A percentile compares a stretch with the other conserved stretches of the same genome.
These are phyloP conservation scores for Ostrea edulis DNA, from an alignment of 1,140 invertebrate species.

Conservation along the genomic window DNA sequence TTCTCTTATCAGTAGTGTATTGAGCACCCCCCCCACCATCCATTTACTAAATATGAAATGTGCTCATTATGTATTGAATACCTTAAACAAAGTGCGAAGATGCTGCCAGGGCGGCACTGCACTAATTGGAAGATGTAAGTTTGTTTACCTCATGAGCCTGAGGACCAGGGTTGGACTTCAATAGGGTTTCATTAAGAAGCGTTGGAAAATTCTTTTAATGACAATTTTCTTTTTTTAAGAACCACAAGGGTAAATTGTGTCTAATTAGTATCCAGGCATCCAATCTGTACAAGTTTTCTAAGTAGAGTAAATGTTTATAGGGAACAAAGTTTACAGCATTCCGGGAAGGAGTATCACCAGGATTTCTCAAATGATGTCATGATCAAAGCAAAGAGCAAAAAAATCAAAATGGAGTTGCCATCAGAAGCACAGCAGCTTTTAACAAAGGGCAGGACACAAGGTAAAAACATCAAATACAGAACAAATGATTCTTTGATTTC, in stretches of 20 bases:
- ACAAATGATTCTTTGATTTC: too few species aligned
- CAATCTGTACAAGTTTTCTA: not conserved
- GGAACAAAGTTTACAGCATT: constrained; percentile 38
- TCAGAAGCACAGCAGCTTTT: not conserved
- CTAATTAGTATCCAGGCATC: not conserved
- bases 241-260: not conserved
- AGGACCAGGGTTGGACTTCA: too few species aligned
- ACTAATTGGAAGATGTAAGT: too few species aligned
- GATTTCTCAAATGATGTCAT: not conserved
- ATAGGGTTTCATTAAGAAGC: too few species aligned
- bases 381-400: not conserved
- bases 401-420: not conserved
- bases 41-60: too few species aligned
- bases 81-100: too few species aligned
- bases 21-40: too few species aligned
- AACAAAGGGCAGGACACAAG: not conserved
- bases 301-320: not conserved
- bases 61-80: too few species aligned
- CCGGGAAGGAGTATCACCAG: constrained; percentile 37
- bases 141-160: too few species aligned
- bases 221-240: not conserved
- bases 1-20: too few species aligned
- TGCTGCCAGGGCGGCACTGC: too few species aligned
- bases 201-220: not conserved
- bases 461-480: not conserved